Evolutionary conservation across 1,140 invertebrate genomes (phyloP), one percentile per base, ranked within the genome.

Genomic region (Halyomorpha halys): DNA sequence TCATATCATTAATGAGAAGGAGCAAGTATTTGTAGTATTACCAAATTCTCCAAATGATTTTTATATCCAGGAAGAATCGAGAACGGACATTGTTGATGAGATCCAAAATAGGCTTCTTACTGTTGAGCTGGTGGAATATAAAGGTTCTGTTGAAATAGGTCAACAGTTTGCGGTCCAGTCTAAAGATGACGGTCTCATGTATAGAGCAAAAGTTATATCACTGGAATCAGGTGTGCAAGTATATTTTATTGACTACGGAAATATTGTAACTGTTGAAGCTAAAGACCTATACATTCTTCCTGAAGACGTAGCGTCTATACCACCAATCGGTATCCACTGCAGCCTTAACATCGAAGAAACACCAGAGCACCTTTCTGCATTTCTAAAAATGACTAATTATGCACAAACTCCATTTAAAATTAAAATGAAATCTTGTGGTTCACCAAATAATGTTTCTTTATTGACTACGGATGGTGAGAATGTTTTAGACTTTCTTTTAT

Each of bases 111-210:
- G 23, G 15, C 23, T 56, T 5, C 15, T 23, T 25, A 25, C 18
- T 44, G 44, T 56, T 3, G 68, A 68, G 34, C 15, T 47, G 39
- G 51, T 65, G 2, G 34, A 44, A 62, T 11, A 18, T 44, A 2
- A 9, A 18, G 11, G 27, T 44, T 16, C 9, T 8, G 11, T 23
- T 54, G 21, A 39, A 49, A 25, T 62, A 34, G 82, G 79, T 1
- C 73, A 76, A 0, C n/a, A 84, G 0, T 84, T 83, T 67, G 81
- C 81, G 19, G 84, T 83, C 14, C 78, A 82, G 65, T 86, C 81
- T 70, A 74, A 77, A 0, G 74, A 77, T 0, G 84, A 86, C 67
- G 75, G 77, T 21, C 73, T 77, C 11, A 88, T 81, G 78, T 87
- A 87, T 67, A 76, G 86, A 61, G 83, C 82, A 0, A 78, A 84